These are phyloP conservation scores for Oreohelix idahoensis DNA, from an alignment of 1,140 invertebrate genomes.

Conservation along the genomic window DNA sequence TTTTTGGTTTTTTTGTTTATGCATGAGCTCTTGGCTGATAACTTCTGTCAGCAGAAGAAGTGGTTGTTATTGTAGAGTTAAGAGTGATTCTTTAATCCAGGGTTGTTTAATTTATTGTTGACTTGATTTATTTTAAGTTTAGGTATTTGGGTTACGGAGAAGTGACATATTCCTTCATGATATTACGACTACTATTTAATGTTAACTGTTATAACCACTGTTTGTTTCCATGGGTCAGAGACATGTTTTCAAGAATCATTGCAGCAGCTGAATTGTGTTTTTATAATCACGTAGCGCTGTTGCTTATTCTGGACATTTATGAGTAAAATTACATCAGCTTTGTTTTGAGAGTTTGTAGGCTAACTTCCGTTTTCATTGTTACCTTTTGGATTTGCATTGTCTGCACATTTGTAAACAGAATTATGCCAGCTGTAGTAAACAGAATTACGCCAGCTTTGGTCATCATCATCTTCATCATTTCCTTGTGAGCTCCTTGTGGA, in stretches of 20 bases:
- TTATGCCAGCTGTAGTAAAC: too few relatives aligned
- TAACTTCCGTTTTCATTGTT: too few relatives aligned
- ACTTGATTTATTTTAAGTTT: neutral
- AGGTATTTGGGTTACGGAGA: neutral
- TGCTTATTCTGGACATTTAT: too few relatives aligned
- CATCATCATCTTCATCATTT: too few relatives aligned
- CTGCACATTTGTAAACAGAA: too few relatives aligned
- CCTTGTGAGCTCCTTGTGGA: too few relatives aligned
- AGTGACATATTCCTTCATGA: neutral
- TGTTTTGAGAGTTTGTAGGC: too few relatives aligned
- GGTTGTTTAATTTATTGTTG: neutral
- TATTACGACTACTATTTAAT: neutral
- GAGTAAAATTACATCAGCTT: too few relatives aligned
- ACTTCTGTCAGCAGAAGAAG: constrained; percentile 1
- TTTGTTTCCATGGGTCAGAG: neutral
- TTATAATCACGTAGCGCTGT: too few relatives aligned
- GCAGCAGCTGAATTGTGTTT: too few relatives aligned
- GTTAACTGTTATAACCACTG: neutral
- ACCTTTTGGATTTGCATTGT: too few relatives aligned
- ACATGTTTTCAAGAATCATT: neutral
- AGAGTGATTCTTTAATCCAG: neutral
- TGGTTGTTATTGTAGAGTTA: neutral
- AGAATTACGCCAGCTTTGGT: too few relatives aligned
- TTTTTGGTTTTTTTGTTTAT: neutral
- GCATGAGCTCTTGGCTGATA: neutral